Evolutionary conservation across 1,140 invertebrate species (phyloP), one percentile per base, ranked within the genome.

Genomic region (Brachionus koreanus): DNA sequence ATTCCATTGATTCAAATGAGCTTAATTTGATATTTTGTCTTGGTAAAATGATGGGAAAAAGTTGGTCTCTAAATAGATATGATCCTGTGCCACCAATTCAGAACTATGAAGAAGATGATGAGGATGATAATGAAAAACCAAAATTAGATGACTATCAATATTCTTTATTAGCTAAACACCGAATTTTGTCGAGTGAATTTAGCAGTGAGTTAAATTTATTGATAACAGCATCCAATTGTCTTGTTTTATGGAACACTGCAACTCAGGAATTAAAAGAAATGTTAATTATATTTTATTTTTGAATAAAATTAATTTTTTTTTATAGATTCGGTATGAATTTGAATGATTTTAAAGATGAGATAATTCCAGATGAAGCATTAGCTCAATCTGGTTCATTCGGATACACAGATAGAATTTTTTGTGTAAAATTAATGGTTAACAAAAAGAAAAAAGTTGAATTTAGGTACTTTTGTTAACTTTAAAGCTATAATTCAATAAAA

Each of bases 1-100:
- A 69, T 39, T 87, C 72, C 82, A 84, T 83, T 13, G 43, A 29
- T 23, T 33, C 23, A 10, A 83, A 76, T 57, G 69, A 72, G 5
- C 67, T 57, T 46, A 75, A 37, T 19, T 61, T 33, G 42, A 42
- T 63, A 77, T 82, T 63, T 84, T 49, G 43, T 29, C 35, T 46
- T 16, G 61, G 61, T n/a, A 49, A 37, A 10, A 67, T 10, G 5
- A 33, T 63, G 0, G 19, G 29, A 13, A 81, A 25, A 6, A 57
- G 49, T 65, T 69, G 13, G 16, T 37, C 65, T 5, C 37, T 69
- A 39, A 69, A 39, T 69, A 42, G 10, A 69, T 69, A 39, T 39
- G 65, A 39, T 3, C 2, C 19, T 16, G 37, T 69, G 42, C 65
- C 65, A 3, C 65, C 65, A 16, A 69, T 69, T 69, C 16, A 39